phyloP scores from a whole-genome alignment of 2,113 vertebrate species.

The Microcebus tavaratra region DNA sequence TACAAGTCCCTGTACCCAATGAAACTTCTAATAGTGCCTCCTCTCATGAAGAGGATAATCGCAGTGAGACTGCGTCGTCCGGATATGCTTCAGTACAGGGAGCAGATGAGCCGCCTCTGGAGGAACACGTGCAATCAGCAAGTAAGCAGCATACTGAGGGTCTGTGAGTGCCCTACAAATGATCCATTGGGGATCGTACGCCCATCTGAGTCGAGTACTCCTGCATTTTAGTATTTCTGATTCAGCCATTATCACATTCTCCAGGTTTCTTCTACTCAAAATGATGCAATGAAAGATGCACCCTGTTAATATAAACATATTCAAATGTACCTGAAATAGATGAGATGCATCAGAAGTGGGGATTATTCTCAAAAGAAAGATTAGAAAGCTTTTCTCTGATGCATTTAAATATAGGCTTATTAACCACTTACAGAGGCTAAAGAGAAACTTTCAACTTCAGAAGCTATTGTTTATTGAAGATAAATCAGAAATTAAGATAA shows the following conservation, averaged over 20 bases:
- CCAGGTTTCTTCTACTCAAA: constrained; percentile 31
- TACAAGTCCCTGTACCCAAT: constrained; percentile 80
- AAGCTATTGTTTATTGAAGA: constrained; percentile 37
- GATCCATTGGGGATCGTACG: neutral
- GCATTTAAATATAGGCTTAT: constrained; percentile 8
- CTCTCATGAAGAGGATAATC: constrained; percentile 84
- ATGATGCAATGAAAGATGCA: neutral
- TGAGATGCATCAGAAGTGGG: neutral
- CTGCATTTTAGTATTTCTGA: constrained; percentile 26
- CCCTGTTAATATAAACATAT: neutral
- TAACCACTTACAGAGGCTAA: constrained; percentile 15
- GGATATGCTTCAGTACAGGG: constrained; percentile 90
- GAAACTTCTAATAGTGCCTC: constrained; percentile 71
- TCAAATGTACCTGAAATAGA: constrained; percentile 41
- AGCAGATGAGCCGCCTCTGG: constrained; percentile 83
- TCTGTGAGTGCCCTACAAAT: neutral
- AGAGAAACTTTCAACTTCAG: constrained; percentile 33
- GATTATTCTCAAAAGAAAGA: constrained; percentile 47
- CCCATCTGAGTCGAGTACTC: neutral
- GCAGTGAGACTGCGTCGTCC: constrained; percentile 89
- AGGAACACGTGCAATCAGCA: constrained; percentile 79
- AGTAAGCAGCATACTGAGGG: constrained; percentile 73
- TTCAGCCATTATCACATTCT: constrained; percentile 20
- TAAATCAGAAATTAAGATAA: constrained; percentile 46
- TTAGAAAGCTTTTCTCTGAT: constrained; percentile 35